Evolutionary conservation across 2,113 vertebrate genomes (phyloP), one percentile per base, ranked within the genome.

Genomic region (Pygoscelis antarcticus): DNA sequence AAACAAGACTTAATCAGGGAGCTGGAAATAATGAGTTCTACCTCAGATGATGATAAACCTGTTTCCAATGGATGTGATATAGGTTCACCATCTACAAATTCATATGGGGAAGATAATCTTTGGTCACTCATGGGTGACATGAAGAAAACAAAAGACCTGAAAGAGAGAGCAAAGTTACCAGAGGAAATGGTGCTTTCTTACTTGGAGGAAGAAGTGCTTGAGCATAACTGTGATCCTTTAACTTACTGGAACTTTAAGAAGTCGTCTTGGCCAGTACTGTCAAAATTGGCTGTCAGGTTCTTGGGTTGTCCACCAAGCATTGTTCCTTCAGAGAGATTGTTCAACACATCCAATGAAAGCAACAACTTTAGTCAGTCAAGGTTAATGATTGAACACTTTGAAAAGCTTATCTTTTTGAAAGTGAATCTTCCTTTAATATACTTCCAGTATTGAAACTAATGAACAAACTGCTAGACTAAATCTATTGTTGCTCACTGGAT

Each of bases 241-340:
- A 98, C 99, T 98, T 99, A 99, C 97, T 99, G 99, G 99, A 99
- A 98, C 97, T 98, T 99, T 79, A 99, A 99, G 97, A 99, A 98
- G 96, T 98, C 99, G 44, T 97, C 99, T 92, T 99, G 99, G 99
- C 99, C 99, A 7, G 98, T 98, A 78, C 98, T 99, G 95, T 98
- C 99, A 68, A 98, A 99, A 93, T 98, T 99, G 97, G 99, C 99
- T 6, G 98, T 99, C 94, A 98, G 99, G 79, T 99, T 99, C 55
- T 98, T 99, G 97, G 99, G 99, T 95, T 99, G 99, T 85, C 99
- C 99, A n/a, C 99, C 99, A 13, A 99, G 99, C 97, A 98, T 98
- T 52, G 98, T 99, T 97, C 99, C 99, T 96, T 98, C 99, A 34
- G 99, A 99, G 85, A 99, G 98, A 95, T 98, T 99, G 96, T 99